A percentile compares a stretch with the other conserved stretches of the same genome.
These are phyloP conservation scores for Agelas oroides DNA, from an alignment of 37 sponge, comb jelly and placozoan species.

Conservation along the genomic window DNA sequence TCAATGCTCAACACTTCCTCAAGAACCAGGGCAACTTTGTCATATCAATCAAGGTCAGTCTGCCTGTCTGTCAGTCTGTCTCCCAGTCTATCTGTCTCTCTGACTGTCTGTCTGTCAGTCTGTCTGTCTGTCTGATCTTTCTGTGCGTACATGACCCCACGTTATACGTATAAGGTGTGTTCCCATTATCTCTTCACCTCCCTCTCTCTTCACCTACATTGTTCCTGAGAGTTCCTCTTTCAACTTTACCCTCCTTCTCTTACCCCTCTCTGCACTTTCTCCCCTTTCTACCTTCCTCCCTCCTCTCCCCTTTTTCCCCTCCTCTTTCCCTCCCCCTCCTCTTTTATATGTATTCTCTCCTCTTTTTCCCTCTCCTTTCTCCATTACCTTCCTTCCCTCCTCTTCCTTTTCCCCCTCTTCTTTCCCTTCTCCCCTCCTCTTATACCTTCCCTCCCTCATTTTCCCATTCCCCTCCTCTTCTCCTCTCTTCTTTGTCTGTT, in stretches of 20 bases:
- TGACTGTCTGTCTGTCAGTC: no score
- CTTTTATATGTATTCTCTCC: neutral
- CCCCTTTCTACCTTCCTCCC: no score
- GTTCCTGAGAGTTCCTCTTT: no score
- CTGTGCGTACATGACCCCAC: no score
- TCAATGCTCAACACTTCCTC: conserved; percentile 95
- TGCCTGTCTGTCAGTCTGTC: no score
- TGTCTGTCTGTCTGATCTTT: no score
- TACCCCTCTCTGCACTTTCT: no score
- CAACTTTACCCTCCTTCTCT: no score
- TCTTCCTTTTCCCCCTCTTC: neutral
- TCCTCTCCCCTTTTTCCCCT: neutral
- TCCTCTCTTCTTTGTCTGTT: neutral
- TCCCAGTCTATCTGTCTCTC: no score
- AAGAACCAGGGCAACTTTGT: conserved; percentile 98
- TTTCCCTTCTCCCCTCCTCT: neutral
- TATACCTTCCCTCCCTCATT: neutral
- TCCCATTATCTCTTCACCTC: no score
- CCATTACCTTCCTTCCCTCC: neutral
- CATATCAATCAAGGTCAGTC: conserved; percentile 95
- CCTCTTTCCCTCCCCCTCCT: neutral
- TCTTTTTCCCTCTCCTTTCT: neutral
- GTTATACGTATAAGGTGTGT: no score
- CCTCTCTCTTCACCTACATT: no score
- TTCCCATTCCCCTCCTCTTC: neutral